phyloP scores from a whole-genome alignment of 2,113 vertebrate genomes.

The Propithecus coquereli region DNA sequence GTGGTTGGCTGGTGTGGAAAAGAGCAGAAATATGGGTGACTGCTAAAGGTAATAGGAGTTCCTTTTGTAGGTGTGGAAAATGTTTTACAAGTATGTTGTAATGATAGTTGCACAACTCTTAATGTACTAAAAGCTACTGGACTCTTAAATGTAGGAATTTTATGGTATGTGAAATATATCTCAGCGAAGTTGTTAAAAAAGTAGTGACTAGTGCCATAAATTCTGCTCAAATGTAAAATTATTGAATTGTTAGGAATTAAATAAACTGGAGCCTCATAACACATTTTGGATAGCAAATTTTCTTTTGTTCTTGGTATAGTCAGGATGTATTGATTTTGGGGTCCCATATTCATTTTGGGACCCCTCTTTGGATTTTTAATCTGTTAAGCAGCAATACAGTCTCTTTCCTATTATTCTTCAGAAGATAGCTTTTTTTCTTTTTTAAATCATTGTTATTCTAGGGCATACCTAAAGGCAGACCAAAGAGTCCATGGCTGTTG shows the following conservation, averaged over 20 bases:
- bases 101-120: neutral
- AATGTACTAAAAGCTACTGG: neutral
- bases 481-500: neutral
- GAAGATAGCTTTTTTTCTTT: neutral
- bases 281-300: neutral
- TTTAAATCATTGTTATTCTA: neutral
- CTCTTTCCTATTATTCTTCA: neutral
- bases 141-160: neutral
- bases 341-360: neutral
- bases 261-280: neutral
- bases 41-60: neutral
- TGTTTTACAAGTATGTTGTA: neutral
- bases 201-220: neutral
- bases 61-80: neutral
- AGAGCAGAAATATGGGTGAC: neutral
- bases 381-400: neutral
- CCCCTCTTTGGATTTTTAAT: neutral
- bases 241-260: constrained; percentile 7
- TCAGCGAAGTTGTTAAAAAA: neutral
- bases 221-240: constrained; percentile 13
- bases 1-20: neutral
- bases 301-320: neutral
- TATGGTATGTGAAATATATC: neutral
- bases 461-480: neutral
- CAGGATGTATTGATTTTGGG: neutral